phyloP scores from a whole-genome alignment of 30 jellyfish, hydroid and myxozoan genomes.

The Phacellophora camtschatica region DNA sequence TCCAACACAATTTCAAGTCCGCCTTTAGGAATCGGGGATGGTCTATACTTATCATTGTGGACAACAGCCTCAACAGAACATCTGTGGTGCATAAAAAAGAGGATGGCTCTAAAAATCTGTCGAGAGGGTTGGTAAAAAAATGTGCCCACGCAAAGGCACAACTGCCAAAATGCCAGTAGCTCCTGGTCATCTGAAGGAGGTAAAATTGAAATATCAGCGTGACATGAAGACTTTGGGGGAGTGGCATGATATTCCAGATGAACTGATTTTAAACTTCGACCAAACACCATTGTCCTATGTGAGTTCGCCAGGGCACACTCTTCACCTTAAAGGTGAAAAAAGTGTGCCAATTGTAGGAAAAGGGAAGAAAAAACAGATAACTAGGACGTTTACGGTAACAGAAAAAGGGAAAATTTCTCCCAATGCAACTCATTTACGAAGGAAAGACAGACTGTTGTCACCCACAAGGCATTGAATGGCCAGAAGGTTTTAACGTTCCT shows the following conservation, averaged over 20 bases:
- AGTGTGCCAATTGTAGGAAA: slow-evolving; percentile 6
- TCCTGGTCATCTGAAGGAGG: slow-evolving; percentile 35
- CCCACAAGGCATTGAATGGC: slow-evolving; percentile 10
- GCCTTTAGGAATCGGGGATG: neutral
- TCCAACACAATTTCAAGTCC: neutral
- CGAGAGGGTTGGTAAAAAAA: slow-evolving; percentile 21
- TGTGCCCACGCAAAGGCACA: slow-evolving; percentile 14
- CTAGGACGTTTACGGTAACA: slow-evolving; percentile 21
- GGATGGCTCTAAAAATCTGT: too few relatives aligned
- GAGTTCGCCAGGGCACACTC: neutral
- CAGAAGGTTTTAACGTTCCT: slow-evolving; percentile 19
- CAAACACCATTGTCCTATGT: slow-evolving; percentile 20
- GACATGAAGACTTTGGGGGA: neutral
- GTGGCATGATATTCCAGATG: slow-evolving; percentile 41
- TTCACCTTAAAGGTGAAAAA: neutral
- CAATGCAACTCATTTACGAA: slow-evolving; percentile 48
- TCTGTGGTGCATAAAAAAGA: too few relatives aligned
- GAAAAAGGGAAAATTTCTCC: slow-evolving; percentile 20
- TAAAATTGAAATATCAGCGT: slow-evolving; percentile 6
- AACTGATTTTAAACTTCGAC: slow-evolving; percentile 16
- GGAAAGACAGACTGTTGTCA: slow-evolving; percentile 28
- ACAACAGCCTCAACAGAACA: too few relatives aligned
- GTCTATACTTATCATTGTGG: too few relatives aligned
- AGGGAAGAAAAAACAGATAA: slow-evolving; percentile 25
- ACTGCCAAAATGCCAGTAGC: slow-evolving; percentile 37